Conservation (phyloP, 2,113 vertebrate genomes). For the Alethe diademata region DNA sequence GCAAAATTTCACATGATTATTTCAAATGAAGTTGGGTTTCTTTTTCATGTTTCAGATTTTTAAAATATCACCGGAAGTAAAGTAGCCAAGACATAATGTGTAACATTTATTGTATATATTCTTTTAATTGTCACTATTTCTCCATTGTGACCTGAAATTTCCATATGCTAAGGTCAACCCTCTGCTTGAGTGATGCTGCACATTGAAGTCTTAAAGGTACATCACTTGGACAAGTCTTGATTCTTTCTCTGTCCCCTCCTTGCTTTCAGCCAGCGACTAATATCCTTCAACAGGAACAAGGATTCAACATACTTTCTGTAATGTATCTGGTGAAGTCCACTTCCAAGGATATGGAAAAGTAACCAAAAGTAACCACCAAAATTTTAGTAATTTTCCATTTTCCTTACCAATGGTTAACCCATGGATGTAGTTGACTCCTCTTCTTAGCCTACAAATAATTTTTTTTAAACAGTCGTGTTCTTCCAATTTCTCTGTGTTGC, state of each 20-base stretch:
- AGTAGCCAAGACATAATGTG: not conserved
- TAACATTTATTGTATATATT: not conserved
- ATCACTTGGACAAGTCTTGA: not conserved
- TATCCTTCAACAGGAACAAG: not conserved
- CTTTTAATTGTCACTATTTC: not conserved
- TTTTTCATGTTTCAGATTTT: not conserved
- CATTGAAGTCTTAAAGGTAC: not conserved
- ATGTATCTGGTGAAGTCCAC: not conserved
- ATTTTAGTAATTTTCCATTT: not conserved
- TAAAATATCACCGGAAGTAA: not conserved
- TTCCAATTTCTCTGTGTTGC: not conserved
- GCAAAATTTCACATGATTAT: not conserved
- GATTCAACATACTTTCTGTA: not conserved
- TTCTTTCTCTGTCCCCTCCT: not conserved
- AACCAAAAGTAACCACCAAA: not conserved
- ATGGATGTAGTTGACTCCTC: not conserved
- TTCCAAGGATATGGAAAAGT: not conserved
- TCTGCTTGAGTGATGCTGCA: not conserved
- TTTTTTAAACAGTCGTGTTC: accelerated
- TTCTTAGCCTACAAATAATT: not conserved
- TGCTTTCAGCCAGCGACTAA: not conserved
- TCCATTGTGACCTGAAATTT: not conserved
- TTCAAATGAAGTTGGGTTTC: not conserved
- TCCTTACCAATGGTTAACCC: not conserved
- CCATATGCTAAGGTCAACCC: not conserved